Evolutionary conservation across 30 jellyfish, hydroid and myxozoan species (phyloP).

Genomic region (Turritopsis dohrnii): DNA sequence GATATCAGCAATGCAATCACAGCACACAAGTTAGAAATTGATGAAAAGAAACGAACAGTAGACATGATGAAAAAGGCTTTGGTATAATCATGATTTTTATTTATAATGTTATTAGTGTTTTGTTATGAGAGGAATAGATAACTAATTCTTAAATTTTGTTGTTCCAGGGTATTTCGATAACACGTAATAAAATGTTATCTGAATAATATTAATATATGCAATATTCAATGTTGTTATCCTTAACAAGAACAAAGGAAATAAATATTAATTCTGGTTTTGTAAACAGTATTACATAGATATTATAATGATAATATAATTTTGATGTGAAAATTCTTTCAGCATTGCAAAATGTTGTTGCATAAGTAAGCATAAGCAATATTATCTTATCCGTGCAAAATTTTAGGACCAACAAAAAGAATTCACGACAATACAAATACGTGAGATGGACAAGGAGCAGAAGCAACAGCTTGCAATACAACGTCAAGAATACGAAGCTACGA

Average conservation of each 20-base stretch:
- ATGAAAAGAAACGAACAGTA: conserved; percentile 62
- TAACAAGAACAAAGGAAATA: no score
- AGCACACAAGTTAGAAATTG: conserved; percentile 80
- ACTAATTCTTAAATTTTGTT: no score
- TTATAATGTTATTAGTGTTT: not conserved
- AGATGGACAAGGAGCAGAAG: conserved; percentile 84
- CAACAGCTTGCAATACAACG: conserved; percentile 80
- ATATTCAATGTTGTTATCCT: no score
- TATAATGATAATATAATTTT: no score
- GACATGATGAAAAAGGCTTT: conserved; percentile 82
- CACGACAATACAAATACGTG: conserved; percentile 71
- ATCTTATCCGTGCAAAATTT: not conserved
- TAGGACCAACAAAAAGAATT: conserved; percentile 89
- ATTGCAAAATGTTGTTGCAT: not conserved
- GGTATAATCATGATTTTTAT: conserved; percentile 39
- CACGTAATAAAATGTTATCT: no score
- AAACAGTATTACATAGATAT: no score
- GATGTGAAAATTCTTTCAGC: not conserved
- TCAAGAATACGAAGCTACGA: conserved; percentile 87
- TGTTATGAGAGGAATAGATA: no score
- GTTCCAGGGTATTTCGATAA: no score
- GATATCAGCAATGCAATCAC: conserved; percentile 84
- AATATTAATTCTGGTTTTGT: no score
- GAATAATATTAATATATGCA: no score
- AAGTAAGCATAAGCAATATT: not conserved